These are phyloP conservation scores for Penaeus indicus DNA, from an alignment of 1,140 invertebrate species.

Conservation along the genomic window DNA sequence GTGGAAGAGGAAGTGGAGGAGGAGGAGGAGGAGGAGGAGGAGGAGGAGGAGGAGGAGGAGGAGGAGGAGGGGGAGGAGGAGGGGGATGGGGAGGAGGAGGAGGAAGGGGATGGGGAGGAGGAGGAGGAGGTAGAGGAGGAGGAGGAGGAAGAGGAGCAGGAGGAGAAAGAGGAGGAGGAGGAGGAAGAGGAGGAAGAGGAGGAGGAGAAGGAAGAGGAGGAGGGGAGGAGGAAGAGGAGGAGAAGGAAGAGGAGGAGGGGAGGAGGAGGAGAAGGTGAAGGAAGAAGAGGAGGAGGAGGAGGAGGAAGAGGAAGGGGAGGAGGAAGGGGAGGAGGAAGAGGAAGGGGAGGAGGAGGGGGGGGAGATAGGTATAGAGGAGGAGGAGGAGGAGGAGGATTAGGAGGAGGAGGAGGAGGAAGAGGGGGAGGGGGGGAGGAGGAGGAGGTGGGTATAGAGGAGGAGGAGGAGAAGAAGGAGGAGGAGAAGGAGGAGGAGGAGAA, in stretches of 20 bases:
- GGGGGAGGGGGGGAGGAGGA: neutral
- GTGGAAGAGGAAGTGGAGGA: no score
- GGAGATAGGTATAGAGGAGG: neutral
- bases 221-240: neutral
- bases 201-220: neutral
- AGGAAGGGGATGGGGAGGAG: neutral
- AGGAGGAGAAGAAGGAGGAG: no score
- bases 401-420: neutral
- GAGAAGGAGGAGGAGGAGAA: no score
- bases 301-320: neutral
- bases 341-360: neutral
- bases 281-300: neutral
- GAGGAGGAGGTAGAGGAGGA: no score
- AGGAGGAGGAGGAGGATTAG: neutral
- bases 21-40: no score
- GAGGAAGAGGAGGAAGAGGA: neutral
- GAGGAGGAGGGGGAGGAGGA: neutral
- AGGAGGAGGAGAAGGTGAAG: neutral
- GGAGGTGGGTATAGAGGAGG: neutral
- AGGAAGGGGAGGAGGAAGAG: neutral
- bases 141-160: no score
- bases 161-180: no score
- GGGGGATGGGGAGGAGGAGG: neutral
- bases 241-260: neutral
- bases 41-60: neutral